Evolutionary conservation across 2,797 vertebrate species (phyloP).

Genomic region (Melanotaenia parkinsoni): DNA sequence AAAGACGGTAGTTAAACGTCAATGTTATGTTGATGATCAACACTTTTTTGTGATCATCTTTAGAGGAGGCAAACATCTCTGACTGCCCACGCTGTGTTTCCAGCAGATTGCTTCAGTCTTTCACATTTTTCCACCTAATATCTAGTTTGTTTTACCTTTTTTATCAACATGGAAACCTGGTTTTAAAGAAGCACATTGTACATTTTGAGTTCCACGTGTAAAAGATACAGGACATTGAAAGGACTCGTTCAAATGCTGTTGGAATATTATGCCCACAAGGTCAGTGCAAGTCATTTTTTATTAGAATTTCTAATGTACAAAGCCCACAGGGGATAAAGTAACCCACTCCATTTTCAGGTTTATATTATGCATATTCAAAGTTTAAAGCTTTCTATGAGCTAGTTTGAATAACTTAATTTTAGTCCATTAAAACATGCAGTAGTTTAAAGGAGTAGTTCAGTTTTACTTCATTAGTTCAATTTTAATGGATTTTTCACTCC

Average conservation of each 20-base stretch:
- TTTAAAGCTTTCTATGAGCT: conserved; percentile 12
- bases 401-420: background rate
- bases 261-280: conserved; percentile 17
- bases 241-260: background rate
- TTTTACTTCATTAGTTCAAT: background rate
- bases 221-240: background rate
- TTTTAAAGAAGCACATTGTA: no score
- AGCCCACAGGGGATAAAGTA: background rate
- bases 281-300: conserved; percentile 15
- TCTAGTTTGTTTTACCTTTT: no score
- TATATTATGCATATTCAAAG: conserved; percentile 1
- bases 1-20: no score
- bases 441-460: background rate
- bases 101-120: no score
- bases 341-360: background rate
- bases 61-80: no score
- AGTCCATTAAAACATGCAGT: conserved; percentile 3
- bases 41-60: no score
- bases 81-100: no score
- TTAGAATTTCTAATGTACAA: conserved; percentile 10
- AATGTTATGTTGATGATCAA: no score
- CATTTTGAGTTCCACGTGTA: no score
- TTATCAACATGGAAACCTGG: no score
- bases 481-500: conserved; percentile 1
- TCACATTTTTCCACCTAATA: no score